Evolutionary conservation across 2,888 invertebrate genomes (phyloP), one percentile per base, ranked within the genome.

Genomic region (Nomada lathburiana): DNA sequence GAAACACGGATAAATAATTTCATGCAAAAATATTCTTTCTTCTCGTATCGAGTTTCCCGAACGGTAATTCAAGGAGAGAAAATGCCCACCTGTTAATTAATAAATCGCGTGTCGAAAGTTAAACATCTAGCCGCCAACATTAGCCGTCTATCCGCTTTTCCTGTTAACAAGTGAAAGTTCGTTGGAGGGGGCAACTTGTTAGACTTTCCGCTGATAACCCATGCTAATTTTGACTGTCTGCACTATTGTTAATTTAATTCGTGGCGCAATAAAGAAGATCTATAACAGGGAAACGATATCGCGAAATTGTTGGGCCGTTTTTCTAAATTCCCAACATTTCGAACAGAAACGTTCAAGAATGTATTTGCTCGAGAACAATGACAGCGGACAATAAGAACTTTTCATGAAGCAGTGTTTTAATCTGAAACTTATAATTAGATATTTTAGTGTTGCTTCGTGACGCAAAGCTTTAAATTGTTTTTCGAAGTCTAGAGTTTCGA

Each of bases 91-190:
- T 20, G 29, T 59, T 65, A 68, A 55, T 68, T 64, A 63, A 69
- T 68, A 60, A 52, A 59, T 76, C 64, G 50, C 57, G 20, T 20
- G 69, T 62, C 63, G 77, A 76, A 76, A 70, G 79, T 59, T 79
- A 77, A 76, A 50, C 60, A 53, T 26, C 23, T 62, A 20, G 44
- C 55, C 23, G 44, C 52, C 67, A 74, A 26, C 59, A 79, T 76
- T 64, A 53, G 42, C 44, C 44, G 36, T 44, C 44, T 55, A 52
- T 69, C 76, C 36, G 64, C 63, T 63, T 71, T 76, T 44, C 60
- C 44, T 29, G 57, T 42, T 70, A 76, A 76, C 77, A 64, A 79
- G 79, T 79, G 79, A 79, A 79, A 79, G 79, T 64, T 77, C 57
- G 13, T 52, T 36, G 16, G 69, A 60, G 18, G n/a, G 70, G 59